These are phyloP conservation scores for Apotomis capreana DNA, from an alignment of 2,888 invertebrate species.

Conservation along the genomic window DNA sequence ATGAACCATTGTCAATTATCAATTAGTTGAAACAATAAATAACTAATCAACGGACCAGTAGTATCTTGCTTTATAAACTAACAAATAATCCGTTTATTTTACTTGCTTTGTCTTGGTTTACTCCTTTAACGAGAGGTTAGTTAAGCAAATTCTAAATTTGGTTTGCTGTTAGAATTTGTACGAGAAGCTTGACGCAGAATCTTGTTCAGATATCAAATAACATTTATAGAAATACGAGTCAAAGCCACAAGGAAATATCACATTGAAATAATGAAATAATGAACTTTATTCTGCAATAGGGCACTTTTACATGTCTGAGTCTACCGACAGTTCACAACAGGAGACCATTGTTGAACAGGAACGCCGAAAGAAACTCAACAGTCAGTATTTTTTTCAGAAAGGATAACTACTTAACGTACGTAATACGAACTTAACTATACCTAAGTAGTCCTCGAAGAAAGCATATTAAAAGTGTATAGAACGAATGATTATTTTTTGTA, in stretches of 20 bases:
- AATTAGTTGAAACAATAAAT: constrained; percentile 8
- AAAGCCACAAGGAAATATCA: background rate
- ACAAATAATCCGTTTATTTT: constrained; percentile 13
- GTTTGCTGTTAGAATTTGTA: constrained; percentile 19
- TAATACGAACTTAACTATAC: too few relatives aligned
- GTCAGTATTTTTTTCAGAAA: too few relatives aligned
- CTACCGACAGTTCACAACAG: too few relatives aligned
- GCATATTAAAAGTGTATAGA: too few relatives aligned
- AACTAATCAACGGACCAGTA: constrained; percentile 8
- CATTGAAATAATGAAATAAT: too few relatives aligned
- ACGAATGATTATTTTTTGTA: too few relatives aligned
- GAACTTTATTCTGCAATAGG: too few relatives aligned
- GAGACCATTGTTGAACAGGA: too few relatives aligned
- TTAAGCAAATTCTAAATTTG: constrained; percentile 23
- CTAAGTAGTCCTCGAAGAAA: too few relatives aligned
- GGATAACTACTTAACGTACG: too few relatives aligned
- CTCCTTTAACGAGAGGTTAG: constrained; percentile 35
- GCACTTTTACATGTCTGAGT: too few relatives aligned
- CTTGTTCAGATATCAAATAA: background rate
- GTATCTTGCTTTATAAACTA: constrained; percentile 9
- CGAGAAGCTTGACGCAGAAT: constrained; percentile 1
- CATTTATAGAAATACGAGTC: background rate
- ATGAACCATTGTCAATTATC: constrained; percentile 4
- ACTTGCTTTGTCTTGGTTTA: constrained; percentile 1
- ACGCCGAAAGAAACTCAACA: too few relatives aligned